phyloP scores from a whole-genome alignment of 2,797 vertebrate species.

The Loriculus beryllinus region DNA sequence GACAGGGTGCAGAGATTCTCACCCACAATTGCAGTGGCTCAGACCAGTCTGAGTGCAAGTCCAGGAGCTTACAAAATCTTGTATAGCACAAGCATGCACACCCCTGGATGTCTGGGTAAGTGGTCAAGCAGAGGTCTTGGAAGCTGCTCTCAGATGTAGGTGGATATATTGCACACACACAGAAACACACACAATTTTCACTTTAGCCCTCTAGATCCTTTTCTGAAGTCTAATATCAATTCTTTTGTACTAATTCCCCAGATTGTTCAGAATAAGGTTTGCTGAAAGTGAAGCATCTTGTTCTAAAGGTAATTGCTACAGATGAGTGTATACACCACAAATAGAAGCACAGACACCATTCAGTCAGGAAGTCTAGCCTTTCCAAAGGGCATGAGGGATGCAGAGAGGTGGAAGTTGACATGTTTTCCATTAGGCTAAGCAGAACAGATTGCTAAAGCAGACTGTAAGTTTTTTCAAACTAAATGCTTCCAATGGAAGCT shows the following conservation, averaged over 20 bases:
- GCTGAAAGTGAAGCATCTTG: neutral
- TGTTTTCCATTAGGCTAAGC: neutral
- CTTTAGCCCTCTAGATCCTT: neutral
- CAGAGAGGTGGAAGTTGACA: neutral
- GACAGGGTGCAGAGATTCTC: neutral
- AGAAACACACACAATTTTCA: neutral
- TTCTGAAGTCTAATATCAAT: neutral
- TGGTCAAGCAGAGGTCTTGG: neutral
- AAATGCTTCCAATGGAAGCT: neutral
- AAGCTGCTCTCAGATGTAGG: neutral
- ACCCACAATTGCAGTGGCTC: neutral
- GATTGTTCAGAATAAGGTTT: neutral
- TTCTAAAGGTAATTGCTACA: neutral
- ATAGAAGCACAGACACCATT: neutral
- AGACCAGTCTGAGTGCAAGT: neutral
- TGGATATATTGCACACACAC: rapidly evolving
- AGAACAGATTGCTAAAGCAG: neutral
- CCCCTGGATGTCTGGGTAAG: neutral
- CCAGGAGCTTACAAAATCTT: neutral
- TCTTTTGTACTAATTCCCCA: neutral
- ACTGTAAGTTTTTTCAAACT: neutral
- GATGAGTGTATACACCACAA: neutral
- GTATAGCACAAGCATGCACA: neutral
- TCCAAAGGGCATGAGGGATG: neutral
- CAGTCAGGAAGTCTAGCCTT: neutral